Base-by-base conservation (phyloP, 2,888 invertebrate genomes). In the Chrysolina haemoptera region DNA sequence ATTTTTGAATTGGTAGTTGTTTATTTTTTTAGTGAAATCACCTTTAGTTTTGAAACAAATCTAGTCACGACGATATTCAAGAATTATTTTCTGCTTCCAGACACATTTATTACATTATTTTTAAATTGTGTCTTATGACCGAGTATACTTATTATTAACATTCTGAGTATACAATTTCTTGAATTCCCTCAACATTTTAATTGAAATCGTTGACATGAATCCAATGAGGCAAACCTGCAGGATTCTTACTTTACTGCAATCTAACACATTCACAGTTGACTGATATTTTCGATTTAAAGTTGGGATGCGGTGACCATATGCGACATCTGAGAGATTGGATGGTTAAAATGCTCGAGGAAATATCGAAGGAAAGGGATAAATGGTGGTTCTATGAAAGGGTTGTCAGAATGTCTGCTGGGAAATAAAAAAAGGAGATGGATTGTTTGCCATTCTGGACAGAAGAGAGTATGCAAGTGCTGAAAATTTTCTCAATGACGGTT, bases 261-360 rank as follows among this genome's bases (percentile, higher is more conserved):
- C 12, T 48, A 16, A 10, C 22, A n/a, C 16, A 53, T 53, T 66
- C 53, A n/a, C 22, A 53, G 53, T 35, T 66, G 50, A 12, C 3
- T 27, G 46, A 18, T 40, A 66, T 40, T 50, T 10, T 53, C 22
- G 22, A 53, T 46, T 66, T 66, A 14, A 53, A 40, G 50, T 53
- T 18, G 40, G 18, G 6, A 46, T 53, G 35, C 46, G 18, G 11
- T 64, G 40, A 66, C 66, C 53, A 35, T 53, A 18, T 66, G 50
- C 50, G 66, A 66, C 66, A 66, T 11, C 53, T 66, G 66, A 53
- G 53, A 50, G 46, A 20, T 46, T 16, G 50, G 66, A 16, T 64
- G 16, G 43, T 62, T 43, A 46, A n/a, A 64, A 64, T 35, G 50
- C 66, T 50, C 53, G 35, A n/a, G 50, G 66, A 53, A 27, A 35